Evolutionary conservation across 1,140 invertebrate species (phyloP).

Genomic region (Planococcus citri): DNA sequence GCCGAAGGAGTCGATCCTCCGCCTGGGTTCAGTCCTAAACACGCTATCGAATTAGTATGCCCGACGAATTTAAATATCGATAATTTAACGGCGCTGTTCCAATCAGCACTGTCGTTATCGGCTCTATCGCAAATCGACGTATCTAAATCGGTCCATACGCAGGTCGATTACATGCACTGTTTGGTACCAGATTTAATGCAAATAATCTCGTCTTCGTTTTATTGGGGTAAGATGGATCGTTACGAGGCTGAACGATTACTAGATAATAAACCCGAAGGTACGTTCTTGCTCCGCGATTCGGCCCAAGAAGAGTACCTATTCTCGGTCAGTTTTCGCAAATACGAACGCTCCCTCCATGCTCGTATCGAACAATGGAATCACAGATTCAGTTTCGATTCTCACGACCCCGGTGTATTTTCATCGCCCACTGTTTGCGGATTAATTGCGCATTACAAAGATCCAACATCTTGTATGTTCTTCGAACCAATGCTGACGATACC

Average conservation of each 20-base stretch:
- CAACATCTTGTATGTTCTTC: constrained; percentile 97
- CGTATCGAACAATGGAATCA: constrained; percentile 96
- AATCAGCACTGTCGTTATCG: constrained; percentile 40
- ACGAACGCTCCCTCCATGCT: constrained; percentile 85
- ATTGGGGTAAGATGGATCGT: constrained; percentile 85
- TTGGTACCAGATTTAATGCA: constrained; percentile 82
- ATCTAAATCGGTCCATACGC: constrained; percentile 54
- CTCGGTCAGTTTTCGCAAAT: constrained; percentile 93
- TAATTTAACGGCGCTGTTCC: constrained; percentile 45
- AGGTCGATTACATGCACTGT: constrained; percentile 88
- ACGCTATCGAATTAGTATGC: constrained; percentile 36
- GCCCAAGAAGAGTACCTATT: constrained; percentile 97
- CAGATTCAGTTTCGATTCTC: constrained; percentile 90
- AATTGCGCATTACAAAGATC: constrained; percentile 95
- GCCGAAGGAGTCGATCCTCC: constrained; percentile 59
- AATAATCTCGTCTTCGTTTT: constrained; percentile 84
- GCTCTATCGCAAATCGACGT: constrained; percentile 41
- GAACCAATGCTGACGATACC: constrained; percentile 94
- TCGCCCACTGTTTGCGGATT: constrained; percentile 76
- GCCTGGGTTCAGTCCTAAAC: constrained; percentile 42
- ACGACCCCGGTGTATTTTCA: constrained; percentile 88
- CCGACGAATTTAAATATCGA: constrained; percentile 39
- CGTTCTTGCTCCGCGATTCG: constrained; percentile 87
- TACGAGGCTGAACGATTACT: constrained; percentile 90
- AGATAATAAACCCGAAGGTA: constrained; percentile 88